These are phyloP conservation scores for Eupithecia exiguata DNA, from an alignment of 2,888 invertebrate genomes.

Conservation along the genomic window DNA sequence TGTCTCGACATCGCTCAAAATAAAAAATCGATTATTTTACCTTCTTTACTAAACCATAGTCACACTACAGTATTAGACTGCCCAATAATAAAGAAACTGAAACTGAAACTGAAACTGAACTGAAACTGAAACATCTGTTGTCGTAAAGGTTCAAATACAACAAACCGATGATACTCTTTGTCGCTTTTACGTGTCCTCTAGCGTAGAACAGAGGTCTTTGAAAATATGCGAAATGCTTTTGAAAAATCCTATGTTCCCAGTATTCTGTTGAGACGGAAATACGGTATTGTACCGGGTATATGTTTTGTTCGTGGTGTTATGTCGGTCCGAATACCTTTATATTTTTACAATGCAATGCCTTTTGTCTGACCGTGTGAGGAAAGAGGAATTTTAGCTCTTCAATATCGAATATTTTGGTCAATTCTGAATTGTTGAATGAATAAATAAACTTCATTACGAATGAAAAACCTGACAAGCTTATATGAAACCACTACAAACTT, in stretches of 20 bases:
- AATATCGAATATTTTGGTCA: background rate
- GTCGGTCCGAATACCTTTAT: constrained; percentile 15
- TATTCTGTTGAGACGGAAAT: constrained; percentile 34
- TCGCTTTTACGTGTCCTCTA: constrained; percentile 19
- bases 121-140: constrained; percentile 16
- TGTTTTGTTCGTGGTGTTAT: constrained; percentile 18
- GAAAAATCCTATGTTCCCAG: constrained; percentile 36
- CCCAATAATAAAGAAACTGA: too few relatives aligned
- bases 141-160: constrained; percentile 22
- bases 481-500: background rate
- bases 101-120: too few relatives aligned
- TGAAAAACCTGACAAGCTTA: background rate
- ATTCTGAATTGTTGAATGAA: background rate
- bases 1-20: too few relatives aligned
- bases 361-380: constrained; percentile 14
- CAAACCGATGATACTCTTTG: constrained; percentile 20
- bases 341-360: constrained; percentile 9
- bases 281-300: constrained; percentile 18
- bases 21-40: background rate
- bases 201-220: constrained; percentile 36
- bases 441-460: background rate
- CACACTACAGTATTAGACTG: constrained; percentile 11
- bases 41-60: background rate
- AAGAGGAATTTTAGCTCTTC: background rate
- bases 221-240: constrained; percentile 40